Evolutionary conservation across 2,888 invertebrate species (phyloP), one percentile per base, ranked within the genome.

Genomic region (Dichetophora obliterata): DNA sequence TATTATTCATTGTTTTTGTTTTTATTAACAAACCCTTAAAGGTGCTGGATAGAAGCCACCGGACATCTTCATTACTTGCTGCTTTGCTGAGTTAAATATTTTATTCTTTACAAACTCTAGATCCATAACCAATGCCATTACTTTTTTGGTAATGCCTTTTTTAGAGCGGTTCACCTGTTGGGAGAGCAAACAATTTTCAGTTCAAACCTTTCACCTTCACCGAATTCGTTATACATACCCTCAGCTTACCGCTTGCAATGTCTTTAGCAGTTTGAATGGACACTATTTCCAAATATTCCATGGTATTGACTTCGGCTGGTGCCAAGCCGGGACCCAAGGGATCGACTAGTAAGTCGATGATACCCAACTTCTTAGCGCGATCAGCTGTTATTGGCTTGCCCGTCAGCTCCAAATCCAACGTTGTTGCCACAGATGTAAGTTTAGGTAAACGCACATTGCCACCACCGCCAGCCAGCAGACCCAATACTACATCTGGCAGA

Each of bases 41-140:
- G 99, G 99, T 52, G 99, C 98, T 70, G 99, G 99, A 90, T 99
- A 99, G 34, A 98, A 92, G 4, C 99, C 99, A 75, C 94, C 93
- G 0, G 98, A 95, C 88, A 94, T 92, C 90, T 97, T 98, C 94
- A 98, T 94, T 1, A 99, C 98, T 90, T 96, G 95, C 24, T 92
- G 93, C 83, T 92, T 94, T 0, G 98, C 98, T 89, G 95, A 96
- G 3, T 94, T 94, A 88, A 99, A 97, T 78, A 99, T 92, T 86
- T 95, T 94, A 88, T 98, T 94, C 86, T 96, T 96, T 0, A 97
- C 94, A 89, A 93, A 94, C 14, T 88, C 85, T 3, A 86, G 83
- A 57, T 95, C 92, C 86, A 93, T 92, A 5, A 92, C 93, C 78
- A 91, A 91, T 3, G 92, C 91, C 81, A 93, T 92, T 2, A 94